These are phyloP conservation scores for Athalia rosae DNA, from an alignment of 2,888 invertebrate species.

Conservation along the genomic window DNA sequence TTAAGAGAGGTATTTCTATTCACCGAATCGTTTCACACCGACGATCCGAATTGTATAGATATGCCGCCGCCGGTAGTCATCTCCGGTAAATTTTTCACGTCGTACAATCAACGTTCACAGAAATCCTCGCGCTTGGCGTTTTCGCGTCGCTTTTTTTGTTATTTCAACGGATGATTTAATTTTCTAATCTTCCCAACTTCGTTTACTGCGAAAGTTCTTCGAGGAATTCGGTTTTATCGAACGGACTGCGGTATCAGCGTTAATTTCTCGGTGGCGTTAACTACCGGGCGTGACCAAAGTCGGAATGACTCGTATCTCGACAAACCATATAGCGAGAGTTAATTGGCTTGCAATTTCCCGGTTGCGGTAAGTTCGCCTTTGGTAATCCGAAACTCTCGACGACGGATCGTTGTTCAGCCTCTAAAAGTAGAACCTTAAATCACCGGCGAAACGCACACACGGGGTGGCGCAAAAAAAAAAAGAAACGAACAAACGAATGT, in stretches of 20 bases:
- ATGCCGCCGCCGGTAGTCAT: background rate
- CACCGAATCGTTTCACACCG: constrained; percentile 39
- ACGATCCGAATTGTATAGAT: background rate
- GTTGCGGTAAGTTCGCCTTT: constrained; percentile 26
- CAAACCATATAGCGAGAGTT: constrained; percentile 22
- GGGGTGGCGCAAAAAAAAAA: too few relatives aligned
- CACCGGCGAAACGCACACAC: constrained; percentile 30
- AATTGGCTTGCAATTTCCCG: constrained; percentile 47
- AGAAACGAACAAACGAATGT: too few relatives aligned
- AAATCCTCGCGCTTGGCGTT: constrained; percentile 26
- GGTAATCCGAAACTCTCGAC: constrained; percentile 39
- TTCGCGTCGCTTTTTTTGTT: too few relatives aligned
- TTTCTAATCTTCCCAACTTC: too few relatives aligned
- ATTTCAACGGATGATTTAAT: background rate
- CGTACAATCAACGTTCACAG: background rate
- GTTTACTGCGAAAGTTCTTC: background rate
- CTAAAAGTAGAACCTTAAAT: constrained; percentile 6
- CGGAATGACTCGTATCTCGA: constrained; percentile 40
- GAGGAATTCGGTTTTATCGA: background rate
- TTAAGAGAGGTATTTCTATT: constrained; percentile 43
- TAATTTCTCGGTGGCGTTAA: constrained; percentile 40
- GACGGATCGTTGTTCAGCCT: constrained; percentile 22
- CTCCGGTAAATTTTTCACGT: too few relatives aligned
- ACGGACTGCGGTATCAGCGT: background rate
- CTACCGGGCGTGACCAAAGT: constrained; percentile 39